These are phyloP conservation scores for Caloenas nicobarica DNA, from an alignment of 2,113 vertebrate species.

Conservation along the genomic window DNA sequence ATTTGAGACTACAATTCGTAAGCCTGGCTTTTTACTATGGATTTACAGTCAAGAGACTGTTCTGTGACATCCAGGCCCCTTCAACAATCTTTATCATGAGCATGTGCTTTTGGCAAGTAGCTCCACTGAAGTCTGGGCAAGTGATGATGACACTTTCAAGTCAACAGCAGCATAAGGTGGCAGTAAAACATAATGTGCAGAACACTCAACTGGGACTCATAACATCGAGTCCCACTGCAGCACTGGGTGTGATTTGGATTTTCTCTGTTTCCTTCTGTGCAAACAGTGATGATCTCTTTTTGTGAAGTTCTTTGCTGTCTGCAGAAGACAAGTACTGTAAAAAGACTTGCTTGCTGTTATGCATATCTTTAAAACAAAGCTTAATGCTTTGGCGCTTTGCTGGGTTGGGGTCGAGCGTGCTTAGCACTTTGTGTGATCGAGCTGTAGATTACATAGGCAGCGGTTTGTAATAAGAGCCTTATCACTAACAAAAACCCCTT, in stretches of 20 bases:
- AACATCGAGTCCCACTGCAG: background rate
- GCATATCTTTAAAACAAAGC: conserved; percentile 45
- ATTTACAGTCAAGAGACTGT: background rate
- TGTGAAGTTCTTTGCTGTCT: background rate
- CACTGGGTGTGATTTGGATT: background rate
- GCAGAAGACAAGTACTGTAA: background rate
- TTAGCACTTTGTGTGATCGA: conserved; percentile 32
- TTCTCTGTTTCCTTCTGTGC: background rate
- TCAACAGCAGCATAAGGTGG: background rate
- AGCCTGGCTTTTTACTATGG: background rate
- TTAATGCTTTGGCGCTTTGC: background rate
- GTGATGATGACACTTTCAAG: background rate
- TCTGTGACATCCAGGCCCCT: background rate
- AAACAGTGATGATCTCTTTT: background rate
- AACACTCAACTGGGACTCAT: background rate
- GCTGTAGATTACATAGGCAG: conserved; percentile 52
- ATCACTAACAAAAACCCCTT: conserved; percentile 48
- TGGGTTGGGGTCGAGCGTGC: background rate
- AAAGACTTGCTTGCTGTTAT: background rate
- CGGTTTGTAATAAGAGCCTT: conserved; percentile 56
- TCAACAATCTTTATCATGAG: background rate
- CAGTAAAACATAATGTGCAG: background rate
- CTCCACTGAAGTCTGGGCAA: background rate
- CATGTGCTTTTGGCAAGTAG: background rate
- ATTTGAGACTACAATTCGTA: background rate